Percentiles rank a stretch among this genome's conserved stretches.
Evolutionary conservation across 2,113 vertebrate species (phyloP).

Genomic region (Gymnogyps californianus): DNA sequence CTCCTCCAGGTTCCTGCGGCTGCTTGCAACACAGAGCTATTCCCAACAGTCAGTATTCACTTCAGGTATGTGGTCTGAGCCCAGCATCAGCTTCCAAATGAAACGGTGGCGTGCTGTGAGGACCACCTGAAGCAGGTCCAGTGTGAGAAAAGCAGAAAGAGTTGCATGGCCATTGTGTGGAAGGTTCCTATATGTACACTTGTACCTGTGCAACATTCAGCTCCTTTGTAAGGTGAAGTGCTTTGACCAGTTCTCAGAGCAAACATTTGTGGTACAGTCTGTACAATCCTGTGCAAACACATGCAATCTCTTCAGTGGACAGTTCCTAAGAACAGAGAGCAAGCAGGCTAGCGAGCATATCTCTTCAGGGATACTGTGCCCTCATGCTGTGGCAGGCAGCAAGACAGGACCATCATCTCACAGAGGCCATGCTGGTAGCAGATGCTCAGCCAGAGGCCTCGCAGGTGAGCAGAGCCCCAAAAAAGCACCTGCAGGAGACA

Average conservation of each 20-base stretch:
- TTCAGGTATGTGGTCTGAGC: not conserved
- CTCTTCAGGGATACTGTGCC: not conserved
- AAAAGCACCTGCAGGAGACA: not conserved
- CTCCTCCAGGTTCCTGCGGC: not conserved
- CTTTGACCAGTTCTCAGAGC: not conserved
- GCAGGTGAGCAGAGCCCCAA: not conserved
- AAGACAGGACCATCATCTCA: not conserved
- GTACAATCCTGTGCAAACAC: not conserved
- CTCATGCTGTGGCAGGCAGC: not conserved
- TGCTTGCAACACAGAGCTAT: not conserved
- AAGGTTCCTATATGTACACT: accelerated
- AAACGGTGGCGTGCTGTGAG: not conserved
- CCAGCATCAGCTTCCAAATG: not conserved
- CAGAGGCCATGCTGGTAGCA: not conserved
- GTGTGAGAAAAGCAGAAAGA: not conserved
- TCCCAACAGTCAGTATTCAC: not conserved
- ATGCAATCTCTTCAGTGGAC: too few species aligned
- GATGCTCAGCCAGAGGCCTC: not conserved
- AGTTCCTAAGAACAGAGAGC: not conserved
- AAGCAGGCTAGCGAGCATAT: not conserved
- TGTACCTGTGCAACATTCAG: not conserved
- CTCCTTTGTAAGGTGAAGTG: not conserved
- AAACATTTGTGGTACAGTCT: too few species aligned
- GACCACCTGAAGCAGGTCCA: not conserved
- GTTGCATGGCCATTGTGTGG: accelerated